Conservation (phyloP, 2,797 vertebrate species). For the Diglossa cyanea region DNA sequence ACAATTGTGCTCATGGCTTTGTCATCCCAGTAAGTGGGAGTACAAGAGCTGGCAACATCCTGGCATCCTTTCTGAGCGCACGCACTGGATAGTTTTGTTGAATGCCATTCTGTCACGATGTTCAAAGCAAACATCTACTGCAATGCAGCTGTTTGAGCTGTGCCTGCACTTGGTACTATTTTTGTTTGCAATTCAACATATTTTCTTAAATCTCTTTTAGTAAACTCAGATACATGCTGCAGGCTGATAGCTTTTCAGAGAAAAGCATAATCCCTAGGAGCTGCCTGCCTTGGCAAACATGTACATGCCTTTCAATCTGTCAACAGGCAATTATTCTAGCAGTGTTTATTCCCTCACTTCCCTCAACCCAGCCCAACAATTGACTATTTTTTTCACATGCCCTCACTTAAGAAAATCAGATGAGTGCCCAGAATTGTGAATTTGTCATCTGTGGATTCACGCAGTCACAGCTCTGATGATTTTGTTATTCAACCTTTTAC, state of each 20-base stretch:
- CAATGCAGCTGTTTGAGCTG: constrained; percentile 66
- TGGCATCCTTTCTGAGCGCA: not conserved
- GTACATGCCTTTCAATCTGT: not conserved
- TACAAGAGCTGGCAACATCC: constrained; percentile 8
- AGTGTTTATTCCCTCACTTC: not conserved
- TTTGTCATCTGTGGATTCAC: not conserved
- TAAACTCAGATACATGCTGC: constrained; percentile 5
- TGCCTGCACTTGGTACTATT: constrained; percentile 44
- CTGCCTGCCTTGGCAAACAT: not conserved
- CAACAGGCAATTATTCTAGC: constrained; percentile 17
- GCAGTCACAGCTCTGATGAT: not conserved
- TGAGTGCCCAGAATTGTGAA: not conserved
- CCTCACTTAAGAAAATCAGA: not conserved
- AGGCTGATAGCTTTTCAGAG: constrained; percentile 41
- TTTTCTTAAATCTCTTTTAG: constrained; percentile 45
- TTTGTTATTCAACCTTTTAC: not conserved
- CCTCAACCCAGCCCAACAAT: not conserved
- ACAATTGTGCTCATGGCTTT: constrained; percentile 32
- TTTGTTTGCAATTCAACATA: constrained; percentile 43
- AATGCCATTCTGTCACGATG: constrained; percentile 6
- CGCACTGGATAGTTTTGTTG: not conserved
- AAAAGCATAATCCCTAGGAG: not conserved
- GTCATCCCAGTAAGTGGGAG: constrained; percentile 40
- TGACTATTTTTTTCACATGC: not conserved
- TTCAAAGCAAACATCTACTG: constrained; percentile 62